These are phyloP conservation scores for Falco punctatus DNA, from an alignment of 2,113 vertebrate genomes.

Conservation along the genomic window DNA sequence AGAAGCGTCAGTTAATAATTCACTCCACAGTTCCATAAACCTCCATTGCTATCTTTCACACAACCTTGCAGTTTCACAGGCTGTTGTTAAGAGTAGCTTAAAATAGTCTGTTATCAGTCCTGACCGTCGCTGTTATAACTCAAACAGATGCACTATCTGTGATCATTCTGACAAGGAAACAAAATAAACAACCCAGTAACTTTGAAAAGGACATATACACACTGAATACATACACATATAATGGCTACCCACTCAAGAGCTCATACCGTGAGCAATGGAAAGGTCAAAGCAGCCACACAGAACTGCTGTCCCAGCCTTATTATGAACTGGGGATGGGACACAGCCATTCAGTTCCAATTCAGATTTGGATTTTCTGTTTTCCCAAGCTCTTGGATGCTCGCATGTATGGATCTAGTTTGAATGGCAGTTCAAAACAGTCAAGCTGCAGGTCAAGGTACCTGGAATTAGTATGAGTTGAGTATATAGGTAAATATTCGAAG, in stretches of 20 bases:
- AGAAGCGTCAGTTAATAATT: conserved; percentile 38
- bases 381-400: not conserved
- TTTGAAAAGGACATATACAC: not conserved
- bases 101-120: conserved; percentile 54
- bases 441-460: not conserved
- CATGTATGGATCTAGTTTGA: not conserved
- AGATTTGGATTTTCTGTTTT: not conserved
- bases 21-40: conserved; percentile 1
- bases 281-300: not conserved
- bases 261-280: accelerated
- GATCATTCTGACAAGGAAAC: conserved; percentile 35
- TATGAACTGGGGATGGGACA: not conserved
- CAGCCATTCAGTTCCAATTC: not conserved
- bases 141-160: conserved; percentile 18
- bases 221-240: not conserved
- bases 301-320: not conserved
- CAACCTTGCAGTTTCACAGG: conserved; percentile 48
- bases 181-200: conserved; percentile 21
- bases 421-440: not conserved
- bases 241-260: not conserved
- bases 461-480: not conserved
- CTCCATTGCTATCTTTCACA: conserved; percentile 43
- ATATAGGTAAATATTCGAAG: not conserved
- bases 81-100: conserved; percentile 26
- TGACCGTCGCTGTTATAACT: conserved; percentile 3